These are phyloP conservation scores for Halichoeres trimaculatus DNA, from an alignment of 2,113 vertebrate species.

Conservation along the genomic window DNA sequence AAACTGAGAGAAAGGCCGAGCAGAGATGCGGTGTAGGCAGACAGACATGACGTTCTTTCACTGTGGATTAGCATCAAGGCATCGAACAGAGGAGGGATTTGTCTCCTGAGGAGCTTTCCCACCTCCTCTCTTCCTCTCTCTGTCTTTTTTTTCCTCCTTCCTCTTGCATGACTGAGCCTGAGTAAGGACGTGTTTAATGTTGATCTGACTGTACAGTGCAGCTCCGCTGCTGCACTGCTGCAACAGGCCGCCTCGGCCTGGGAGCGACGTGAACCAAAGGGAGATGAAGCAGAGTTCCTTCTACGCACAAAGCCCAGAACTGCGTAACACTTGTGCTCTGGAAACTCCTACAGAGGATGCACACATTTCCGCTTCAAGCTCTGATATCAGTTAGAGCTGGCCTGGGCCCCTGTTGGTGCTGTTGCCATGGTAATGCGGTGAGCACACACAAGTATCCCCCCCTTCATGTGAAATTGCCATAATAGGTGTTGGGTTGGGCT, in stretches of 20 bases:
- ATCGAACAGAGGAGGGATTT: conserved; percentile 57
- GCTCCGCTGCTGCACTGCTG: conserved; percentile 18
- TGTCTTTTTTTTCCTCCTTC: not conserved
- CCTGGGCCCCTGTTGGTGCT: conserved; percentile 49
- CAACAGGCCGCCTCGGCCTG: conserved; percentile 22
- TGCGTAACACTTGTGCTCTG: not conserved
- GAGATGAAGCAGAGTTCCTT: conserved; percentile 1
- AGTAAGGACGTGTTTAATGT: conserved; percentile 48
- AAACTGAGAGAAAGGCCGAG: conserved; percentile 6
- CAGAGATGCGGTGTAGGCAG: conserved; percentile 45
- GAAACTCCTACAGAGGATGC: conserved; percentile 8
- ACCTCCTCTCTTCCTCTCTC: conserved; percentile 14
- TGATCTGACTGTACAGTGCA: not conserved
- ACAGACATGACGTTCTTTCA: conserved; percentile 69
- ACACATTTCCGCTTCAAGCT: conserved; percentile 26
- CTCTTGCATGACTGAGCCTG: conserved; percentile 38
- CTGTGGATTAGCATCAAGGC: conserved; percentile 70
- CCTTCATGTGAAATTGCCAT: conserved; percentile 20
- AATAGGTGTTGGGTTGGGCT: conserved; percentile 20
- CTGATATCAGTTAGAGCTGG: conserved; percentile 19
- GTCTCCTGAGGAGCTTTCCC: conserved; percentile 61
- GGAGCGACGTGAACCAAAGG: not conserved
- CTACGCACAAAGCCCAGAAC: not conserved
- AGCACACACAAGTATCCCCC: conserved; percentile 5
- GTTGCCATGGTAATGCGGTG: conserved; percentile 71